Percentiles rank a stretch among this genome's conserved stretches.
phyloP scores from a whole-genome alignment of 2,797 vertebrate species.

The Saxicola maurus region DNA sequence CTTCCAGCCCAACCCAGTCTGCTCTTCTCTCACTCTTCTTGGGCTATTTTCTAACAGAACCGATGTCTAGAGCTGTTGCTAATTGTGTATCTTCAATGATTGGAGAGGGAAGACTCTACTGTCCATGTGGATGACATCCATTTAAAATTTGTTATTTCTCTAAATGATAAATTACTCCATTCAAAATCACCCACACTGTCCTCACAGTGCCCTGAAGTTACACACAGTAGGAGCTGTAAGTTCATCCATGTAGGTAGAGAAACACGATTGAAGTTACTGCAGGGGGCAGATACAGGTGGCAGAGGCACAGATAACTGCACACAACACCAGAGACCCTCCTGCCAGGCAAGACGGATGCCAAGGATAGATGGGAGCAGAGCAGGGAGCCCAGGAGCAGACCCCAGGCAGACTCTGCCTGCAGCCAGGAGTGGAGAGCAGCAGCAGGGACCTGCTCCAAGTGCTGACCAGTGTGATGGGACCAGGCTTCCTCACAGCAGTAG shows the following conservation, averaged over 20 bases:
- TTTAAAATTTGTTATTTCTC: background rate
- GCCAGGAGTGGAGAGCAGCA: background rate
- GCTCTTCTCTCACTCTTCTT: background rate
- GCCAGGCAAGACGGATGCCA: background rate
- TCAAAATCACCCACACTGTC: background rate
- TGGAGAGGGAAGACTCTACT: background rate
- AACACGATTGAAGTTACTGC: background rate
- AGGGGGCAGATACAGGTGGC: background rate
- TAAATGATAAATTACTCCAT: background rate
- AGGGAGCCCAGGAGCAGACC: background rate
- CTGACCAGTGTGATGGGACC: background rate
- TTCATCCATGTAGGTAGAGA: background rate
- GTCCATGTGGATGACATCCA: background rate
- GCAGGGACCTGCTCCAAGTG: background rate
- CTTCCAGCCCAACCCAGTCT: background rate
- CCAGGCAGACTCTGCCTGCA: background rate
- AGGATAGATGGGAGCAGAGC: background rate
- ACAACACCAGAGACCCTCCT: background rate
- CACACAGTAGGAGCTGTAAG: rapidly evolving
- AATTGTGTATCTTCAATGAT: rapidly evolving
- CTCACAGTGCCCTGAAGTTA: background rate
- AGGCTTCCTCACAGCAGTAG: rapidly evolving
- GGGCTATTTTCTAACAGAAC: background rate
- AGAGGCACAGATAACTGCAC: background rate
- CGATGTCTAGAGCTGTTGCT: background rate